Evolutionary conservation across 2,113 vertebrate species (phyloP).

Genomic region (Mustela nigripes): DNA sequence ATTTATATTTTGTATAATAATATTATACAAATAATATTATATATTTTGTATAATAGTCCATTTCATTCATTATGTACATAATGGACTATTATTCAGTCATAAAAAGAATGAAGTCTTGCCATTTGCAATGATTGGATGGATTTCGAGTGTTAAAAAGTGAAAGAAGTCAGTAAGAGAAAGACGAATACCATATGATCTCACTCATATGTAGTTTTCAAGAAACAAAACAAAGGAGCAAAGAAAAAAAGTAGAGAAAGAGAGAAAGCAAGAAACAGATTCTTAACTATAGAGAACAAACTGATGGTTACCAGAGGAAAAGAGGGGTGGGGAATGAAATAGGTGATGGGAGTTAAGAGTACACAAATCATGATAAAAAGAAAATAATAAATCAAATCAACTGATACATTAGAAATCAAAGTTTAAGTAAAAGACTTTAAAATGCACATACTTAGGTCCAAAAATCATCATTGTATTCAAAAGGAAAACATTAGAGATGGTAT

Average conservation of each 20-base stretch:
- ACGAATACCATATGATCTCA: neutral
- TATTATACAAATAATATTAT: too few relatives aligned
- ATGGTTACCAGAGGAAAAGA: neutral
- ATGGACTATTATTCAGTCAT: neutral
- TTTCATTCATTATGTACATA: too few relatives aligned
- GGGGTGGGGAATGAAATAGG: neutral
- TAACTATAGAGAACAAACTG: neutral
- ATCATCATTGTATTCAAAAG: neutral
- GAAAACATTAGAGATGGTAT: neutral
- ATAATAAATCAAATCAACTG: neutral
- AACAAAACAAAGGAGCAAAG: neutral
- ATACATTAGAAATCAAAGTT: neutral
- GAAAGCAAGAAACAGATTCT: neutral
- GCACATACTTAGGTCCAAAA: neutral
- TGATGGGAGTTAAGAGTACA: neutral
- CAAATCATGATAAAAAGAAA: neutral
- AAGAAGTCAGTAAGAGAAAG: neutral
- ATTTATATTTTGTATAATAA: too few relatives aligned
- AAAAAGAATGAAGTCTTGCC: neutral
- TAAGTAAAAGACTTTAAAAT: neutral
- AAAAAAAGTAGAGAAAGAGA: neutral
- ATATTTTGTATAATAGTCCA: too few relatives aligned
- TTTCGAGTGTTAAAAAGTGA: neutral
- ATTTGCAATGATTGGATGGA: neutral
- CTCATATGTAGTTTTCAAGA: neutral